These are phyloP conservation scores for Eurystomus gularis DNA, from an alignment of 2,113 vertebrate species.

Conservation along the genomic window DNA sequence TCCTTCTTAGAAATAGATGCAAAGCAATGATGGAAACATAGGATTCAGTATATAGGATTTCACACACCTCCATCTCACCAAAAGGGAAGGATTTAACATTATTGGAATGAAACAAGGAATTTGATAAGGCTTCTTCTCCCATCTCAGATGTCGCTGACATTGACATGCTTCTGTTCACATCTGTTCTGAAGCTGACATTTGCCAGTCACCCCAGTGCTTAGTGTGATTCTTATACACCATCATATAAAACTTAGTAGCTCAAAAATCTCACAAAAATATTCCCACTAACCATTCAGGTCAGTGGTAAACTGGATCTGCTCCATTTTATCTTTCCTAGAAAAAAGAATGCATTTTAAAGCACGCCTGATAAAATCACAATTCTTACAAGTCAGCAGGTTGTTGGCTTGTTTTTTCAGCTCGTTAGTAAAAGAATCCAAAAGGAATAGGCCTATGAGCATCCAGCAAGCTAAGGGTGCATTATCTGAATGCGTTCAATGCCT, in stretches of 20 bases:
- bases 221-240: not conserved
- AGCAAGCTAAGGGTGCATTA: not conserved
- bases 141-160: not conserved
- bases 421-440: not conserved
- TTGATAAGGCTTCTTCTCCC: not conserved
- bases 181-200: not conserved
- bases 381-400: not conserved
- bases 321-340: not conserved
- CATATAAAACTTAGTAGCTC: not conserved
- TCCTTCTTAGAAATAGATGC: not conserved
- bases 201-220: not conserved
- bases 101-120: not conserved
- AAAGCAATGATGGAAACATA: not conserved
- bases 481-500: not conserved
- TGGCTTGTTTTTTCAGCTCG: not conserved
- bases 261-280: not conserved
- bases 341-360: not conserved
- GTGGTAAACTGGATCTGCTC: not conserved
- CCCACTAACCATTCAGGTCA: not conserved
- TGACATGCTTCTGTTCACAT: not conserved
- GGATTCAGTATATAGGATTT: not conserved
- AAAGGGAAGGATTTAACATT: not conserved
- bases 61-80: rapidly evolving
- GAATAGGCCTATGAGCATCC: not conserved
- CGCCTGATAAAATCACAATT: not conserved